These are phyloP conservation scores for Mungos mungo DNA, from an alignment of 2,113 vertebrate genomes.

Conservation along the genomic window DNA sequence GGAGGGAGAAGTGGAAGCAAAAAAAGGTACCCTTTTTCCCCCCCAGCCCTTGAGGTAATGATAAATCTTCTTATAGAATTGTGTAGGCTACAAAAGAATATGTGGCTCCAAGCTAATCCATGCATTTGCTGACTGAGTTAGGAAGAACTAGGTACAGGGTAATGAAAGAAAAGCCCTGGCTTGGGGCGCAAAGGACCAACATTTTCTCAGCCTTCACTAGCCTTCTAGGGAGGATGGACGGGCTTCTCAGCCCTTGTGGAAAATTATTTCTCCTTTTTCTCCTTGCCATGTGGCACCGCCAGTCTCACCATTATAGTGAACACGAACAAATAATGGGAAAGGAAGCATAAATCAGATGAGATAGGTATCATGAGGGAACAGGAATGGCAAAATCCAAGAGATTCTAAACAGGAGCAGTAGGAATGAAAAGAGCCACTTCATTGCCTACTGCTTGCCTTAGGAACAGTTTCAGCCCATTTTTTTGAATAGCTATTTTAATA, in stretches of 20 bases:
- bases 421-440: neutral
- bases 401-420: neutral
- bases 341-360: neutral
- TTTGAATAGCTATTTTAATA: neutral
- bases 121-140: neutral
- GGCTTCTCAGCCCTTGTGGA: neutral
- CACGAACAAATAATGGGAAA: neutral
- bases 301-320: neutral
- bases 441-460: neutral
- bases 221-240: neutral
- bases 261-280: neutral
- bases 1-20: neutral
- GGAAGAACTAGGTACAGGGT: neutral
- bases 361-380: neutral
- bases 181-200: neutral
- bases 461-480: neutral
- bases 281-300: too few species aligned
- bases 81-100: neutral
- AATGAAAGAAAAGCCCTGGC: neutral
- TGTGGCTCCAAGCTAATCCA: neutral
- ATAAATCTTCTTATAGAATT: neutral
- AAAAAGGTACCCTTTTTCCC: neutral
- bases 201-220: neutral
- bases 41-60: neutral
- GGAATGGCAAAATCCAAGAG: neutral